Base-by-base conservation (phyloP, 1,140 invertebrate genomes). In the Medauroidea extradentata region DNA sequence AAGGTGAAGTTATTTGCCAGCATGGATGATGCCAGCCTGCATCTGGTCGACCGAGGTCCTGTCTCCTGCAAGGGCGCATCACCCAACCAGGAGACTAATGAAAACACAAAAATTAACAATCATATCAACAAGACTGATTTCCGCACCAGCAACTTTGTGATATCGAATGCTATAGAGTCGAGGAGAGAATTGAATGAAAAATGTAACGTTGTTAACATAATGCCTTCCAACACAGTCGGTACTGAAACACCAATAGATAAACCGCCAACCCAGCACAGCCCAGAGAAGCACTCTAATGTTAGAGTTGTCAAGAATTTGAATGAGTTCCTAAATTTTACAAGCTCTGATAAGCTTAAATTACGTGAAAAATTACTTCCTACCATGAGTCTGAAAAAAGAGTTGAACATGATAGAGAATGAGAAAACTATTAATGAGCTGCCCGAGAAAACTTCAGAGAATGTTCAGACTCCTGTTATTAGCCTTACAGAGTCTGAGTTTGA, bases 241-340 rank as follows among this genome's bases (percentile, higher is more conserved):
- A 39, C 39, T 46, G 21, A 2, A 4, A 44, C 42, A 25, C 62
- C 49, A 34, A 65, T 66, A 62, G 24, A 66, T 4, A 34, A 34
- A 4, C 29, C 11, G 29, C 29, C 29, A 69, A 19, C 65, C 65
- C 29, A 64, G 53, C 55, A 39, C 11, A 67, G 70, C 3, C 34
- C 54, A 29, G 75, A 77, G 16, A 74, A 73, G 18, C 48, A 18
- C 9, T 25, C 23, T 8, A n/a, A n/a, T n/a, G 38, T 27, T 5
- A 16, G 81, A 65, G 82, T 90, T 61, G 86, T 91, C 1, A 90
- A 88, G 71, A 91, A 90, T 75, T 77, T 91, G n/a, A 90, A 90
- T 65, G 89, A 91, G 72, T 90, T 91, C 70, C 75, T 91, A 0
- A 90, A 87, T 64, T 88, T 91, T 67, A 82, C 87, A 14, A 80